A percentile compares a stretch with the other conserved stretches of the same genome.
These are phyloP conservation scores for Hyperopisus bebe DNA, from an alignment of 2,113 vertebrate genomes.

Conservation along the genomic window DNA sequence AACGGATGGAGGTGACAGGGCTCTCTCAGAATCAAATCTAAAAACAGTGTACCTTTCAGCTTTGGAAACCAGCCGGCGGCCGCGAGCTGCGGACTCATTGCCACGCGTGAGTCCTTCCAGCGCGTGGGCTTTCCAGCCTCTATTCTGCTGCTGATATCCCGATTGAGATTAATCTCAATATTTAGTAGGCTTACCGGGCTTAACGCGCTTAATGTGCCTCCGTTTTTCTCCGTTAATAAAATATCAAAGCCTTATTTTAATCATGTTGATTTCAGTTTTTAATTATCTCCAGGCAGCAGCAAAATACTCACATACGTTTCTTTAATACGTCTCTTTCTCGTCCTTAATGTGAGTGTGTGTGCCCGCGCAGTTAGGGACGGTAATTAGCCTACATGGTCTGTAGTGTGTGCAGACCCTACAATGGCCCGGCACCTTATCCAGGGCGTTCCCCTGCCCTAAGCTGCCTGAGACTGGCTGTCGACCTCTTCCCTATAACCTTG, in stretches of 20 bases:
- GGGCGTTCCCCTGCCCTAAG: not conserved
- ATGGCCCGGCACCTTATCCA: not conserved
- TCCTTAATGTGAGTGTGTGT: not conserved
- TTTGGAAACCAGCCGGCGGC: not conserved
- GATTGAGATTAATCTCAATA: not conserved
- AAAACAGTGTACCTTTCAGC: slow-evolving; percentile 9
- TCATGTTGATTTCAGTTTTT: not conserved
- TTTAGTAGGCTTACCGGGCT: not conserved
- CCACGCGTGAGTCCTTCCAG: not conserved
- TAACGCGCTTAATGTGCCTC: not conserved
- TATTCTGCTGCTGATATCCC: not conserved
- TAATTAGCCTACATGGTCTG: not conserved
- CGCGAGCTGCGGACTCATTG: not conserved
- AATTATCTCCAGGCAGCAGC: not conserved
- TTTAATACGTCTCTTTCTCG: not conserved
- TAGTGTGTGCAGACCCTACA: not conserved
- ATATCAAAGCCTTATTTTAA: not conserved
- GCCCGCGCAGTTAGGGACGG: not conserved
- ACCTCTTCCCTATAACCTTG: not conserved
- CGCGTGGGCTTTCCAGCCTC: not conserved
- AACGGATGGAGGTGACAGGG: not conserved
- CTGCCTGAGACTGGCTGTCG: not conserved
- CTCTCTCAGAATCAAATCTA: not conserved
- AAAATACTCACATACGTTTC: not conserved
- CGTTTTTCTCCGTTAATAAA: not conserved